Percentiles rank a stretch among this genome's conserved stretches.
Conservation (phyloP, 2,888 invertebrate genomes). For the Cynaeus angustus region DNA sequence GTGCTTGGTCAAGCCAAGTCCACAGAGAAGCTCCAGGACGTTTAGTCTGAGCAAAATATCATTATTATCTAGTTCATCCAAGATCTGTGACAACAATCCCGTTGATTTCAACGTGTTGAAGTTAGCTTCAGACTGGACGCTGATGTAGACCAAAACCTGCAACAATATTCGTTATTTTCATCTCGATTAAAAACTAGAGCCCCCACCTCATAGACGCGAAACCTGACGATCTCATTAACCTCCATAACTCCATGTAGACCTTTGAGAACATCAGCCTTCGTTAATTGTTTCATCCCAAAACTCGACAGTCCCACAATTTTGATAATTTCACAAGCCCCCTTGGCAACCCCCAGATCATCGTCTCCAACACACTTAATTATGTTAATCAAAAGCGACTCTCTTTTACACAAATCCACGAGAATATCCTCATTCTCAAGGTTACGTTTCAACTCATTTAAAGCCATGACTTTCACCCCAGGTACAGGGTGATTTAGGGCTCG, state of each 20-base stretch:
- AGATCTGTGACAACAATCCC: conserved; percentile 79
- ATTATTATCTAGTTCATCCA: conserved; percentile 79
- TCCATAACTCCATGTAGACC: conserved; percentile 76
- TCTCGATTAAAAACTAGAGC: no score
- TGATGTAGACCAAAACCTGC: conserved; percentile 79
- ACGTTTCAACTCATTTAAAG: conserved; percentile 76
- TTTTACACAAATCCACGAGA: conserved; percentile 63
- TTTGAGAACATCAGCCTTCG: conserved; percentile 74
- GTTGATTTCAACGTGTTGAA: conserved; percentile 76
- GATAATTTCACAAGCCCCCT: conserved; percentile 75
- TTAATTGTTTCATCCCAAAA: conserved; percentile 72
- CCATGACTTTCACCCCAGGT: conserved; percentile 77
- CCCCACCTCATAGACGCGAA: conserved; percentile 80
- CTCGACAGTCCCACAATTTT: conserved; percentile 70
- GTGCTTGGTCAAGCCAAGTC: conserved; percentile 80
- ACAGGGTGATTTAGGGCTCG: conserved; percentile 78
- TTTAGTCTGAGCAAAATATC: conserved; percentile 88
- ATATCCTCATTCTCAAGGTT: conserved; percentile 62
- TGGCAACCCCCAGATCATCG: conserved; percentile 76
- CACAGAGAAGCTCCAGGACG: conserved; percentile 84
- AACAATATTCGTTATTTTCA: neutral
- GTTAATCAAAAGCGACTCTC: conserved; percentile 72
- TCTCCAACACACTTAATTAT: conserved; percentile 77
- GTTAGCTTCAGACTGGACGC: conserved; percentile 75
- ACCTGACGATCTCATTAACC: conserved; percentile 76